These are phyloP conservation scores for Trogon surrucura DNA, from an alignment of 2,113 vertebrate species.

Conservation along the genomic window DNA sequence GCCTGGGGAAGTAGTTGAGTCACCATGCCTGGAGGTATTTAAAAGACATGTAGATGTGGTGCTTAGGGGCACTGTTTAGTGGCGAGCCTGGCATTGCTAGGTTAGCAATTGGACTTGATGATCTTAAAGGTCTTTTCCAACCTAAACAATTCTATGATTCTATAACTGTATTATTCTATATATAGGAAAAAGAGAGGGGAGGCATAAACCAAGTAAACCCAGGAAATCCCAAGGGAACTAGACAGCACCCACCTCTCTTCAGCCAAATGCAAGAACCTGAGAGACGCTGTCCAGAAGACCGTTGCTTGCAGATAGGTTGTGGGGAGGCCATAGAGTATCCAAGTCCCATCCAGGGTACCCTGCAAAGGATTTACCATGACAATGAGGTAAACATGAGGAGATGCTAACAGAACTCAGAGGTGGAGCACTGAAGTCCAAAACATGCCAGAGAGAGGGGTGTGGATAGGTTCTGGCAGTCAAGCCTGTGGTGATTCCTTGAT, in stretches of 20 bases:
- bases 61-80: no score
- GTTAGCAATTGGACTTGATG: no score
- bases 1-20: no score
- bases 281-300: not conserved
- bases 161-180: no score
- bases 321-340: not conserved
- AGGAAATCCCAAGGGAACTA: not conserved
- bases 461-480: not conserved
- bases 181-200: not conserved
- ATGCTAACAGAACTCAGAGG: not conserved
- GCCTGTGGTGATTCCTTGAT: not conserved
- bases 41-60: no score
- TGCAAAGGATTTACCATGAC: not conserved
- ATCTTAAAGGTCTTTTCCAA: no score
- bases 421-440: not conserved
- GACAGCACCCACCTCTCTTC: not conserved
- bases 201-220: not conserved
- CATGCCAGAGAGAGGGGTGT: not conserved
- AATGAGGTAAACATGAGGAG: not conserved
- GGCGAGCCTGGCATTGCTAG: no score
- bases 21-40: no score
- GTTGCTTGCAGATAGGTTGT: not conserved
- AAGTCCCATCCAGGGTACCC: not conserved
- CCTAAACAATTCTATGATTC: no score
- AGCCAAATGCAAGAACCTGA: not conserved